Evolutionary conservation across 2,888 invertebrate species (phyloP), one percentile per base, ranked within the genome.

Genomic region (Epinotia brunnichana): DNA sequence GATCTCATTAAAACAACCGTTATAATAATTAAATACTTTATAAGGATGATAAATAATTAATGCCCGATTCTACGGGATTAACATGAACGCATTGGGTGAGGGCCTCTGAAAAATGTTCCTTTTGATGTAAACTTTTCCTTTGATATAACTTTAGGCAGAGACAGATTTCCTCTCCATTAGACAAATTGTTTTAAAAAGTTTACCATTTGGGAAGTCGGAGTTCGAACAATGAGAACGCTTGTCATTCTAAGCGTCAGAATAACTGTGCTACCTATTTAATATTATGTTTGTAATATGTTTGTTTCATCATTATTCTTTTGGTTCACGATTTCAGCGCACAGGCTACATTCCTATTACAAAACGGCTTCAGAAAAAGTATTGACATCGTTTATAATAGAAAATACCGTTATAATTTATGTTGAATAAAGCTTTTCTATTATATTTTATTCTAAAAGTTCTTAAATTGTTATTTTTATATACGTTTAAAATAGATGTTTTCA

Each of bases 101-200:
- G 67, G 71, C 70, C 75, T 77, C 73, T 70, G 69, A 59, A 64
- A 79, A 79, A 78, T 78, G 79, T 83, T 84, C 77, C 82, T 80
- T 84, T 83, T 85, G 85, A 87, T 82, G 81, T 82, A 79, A 84
- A 87, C 81, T 82, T 87, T 84, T 78, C 76, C 75, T 78, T 84
- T 86, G 86, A 83, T 86, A 62, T 72, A 73, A 73, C 68, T 84
- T 79, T 76, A 77, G 79, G 76, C 80, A 78, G 80, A 81, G 86
- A 87, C 84, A 84, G 85, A 87, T 85, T 85, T 84, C 79, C 82
- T 85, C 82, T 84, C 85, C 86, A 87, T 87, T 87, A 86, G 83
- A 85, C 80, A 84, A 85, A 85, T 86, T 85, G 83, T 86, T 86
- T 85, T 83, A 83, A 85, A 85, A 87, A 87, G 82, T 86, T 85